Evolutionary conservation across 2,113 vertebrate genomes (phyloP), one percentile per base, ranked within the genome.

Genomic region (Gasterosteus aculeatus): DNA sequence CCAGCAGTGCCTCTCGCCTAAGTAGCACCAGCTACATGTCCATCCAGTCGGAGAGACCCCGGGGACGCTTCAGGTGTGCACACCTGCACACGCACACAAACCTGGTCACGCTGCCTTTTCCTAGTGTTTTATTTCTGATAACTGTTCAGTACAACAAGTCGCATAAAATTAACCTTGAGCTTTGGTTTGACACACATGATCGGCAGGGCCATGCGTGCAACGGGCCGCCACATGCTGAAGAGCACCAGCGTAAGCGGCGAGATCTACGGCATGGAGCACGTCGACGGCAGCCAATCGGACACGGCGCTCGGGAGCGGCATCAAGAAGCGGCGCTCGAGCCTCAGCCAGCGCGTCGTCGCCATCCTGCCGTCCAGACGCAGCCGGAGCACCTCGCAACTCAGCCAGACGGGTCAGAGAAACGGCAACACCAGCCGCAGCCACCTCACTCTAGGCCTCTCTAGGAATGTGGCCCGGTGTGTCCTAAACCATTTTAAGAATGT

Each of bases 1-100:
- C 97, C 97, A 99, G 98, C 96, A 99, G 98, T 96, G 97, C 96
- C 96, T 99, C 98, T 88, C 97, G 96, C 93, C 96, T 99, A 95
- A 99, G 98, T 96, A 99, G 97, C 96, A 98, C 98, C 95, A 99
- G 98, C 95, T 99, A 98, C 95, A 97, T 99, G 95, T 99, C 98
- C 89, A 98, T 99, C 92, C 98, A 99, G 88, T 99, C 98, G 83
- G 98, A 99, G 89, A 96, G 94, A 93, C 97, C 96, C 78, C 90
- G 96, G 78, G 96, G 96, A 91, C 95, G 96, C 87, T 93, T 97
- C 93, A 97, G 97, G 98, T 98, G 92, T 92, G 31, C 47, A 63
- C 64, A 58, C 53, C 26, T 22, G 14, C 51, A 26, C 10, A 54
- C 51, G 22, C 49, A 53, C 42, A 44, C 42, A 29, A 12, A 29